A percentile compares a stretch with the other conserved stretches of the same genome.
Conservation (phyloP, 2,113 vertebrate genomes). For the Rhizomys pruinosus region DNA sequence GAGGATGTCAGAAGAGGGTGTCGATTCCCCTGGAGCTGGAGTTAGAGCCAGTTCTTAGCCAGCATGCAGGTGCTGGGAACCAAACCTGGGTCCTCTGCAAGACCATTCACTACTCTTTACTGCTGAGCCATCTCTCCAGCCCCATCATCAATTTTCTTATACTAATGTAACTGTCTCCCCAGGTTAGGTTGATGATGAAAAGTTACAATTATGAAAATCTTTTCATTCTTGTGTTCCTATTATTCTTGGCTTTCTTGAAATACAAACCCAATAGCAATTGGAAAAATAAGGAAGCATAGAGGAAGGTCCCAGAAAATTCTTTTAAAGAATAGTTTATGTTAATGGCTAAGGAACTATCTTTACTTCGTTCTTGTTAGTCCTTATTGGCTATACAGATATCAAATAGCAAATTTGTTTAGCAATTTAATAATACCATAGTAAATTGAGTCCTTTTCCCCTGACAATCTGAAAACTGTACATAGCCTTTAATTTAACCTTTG, state of each 20-base stretch:
- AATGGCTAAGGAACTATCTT: not conserved
- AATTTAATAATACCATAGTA: not conserved
- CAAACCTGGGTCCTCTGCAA: too few relatives aligned
- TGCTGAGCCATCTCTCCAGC: too few relatives aligned
- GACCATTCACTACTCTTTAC: too few relatives aligned
- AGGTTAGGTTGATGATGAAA: not conserved
- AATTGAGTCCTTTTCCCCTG: not conserved
- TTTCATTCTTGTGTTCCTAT: not conserved
- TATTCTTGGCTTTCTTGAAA: not conserved
- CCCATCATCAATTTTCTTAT: not conserved
- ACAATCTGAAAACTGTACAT: not conserved
- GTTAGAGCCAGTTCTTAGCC: too few relatives aligned
- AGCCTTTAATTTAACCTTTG: not conserved
- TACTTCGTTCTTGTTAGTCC: not conserved
- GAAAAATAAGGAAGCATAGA: not conserved
- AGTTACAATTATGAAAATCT: not conserved
- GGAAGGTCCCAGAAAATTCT: not conserved
- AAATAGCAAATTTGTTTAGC: conserved; percentile 9
- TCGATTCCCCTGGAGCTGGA: too few relatives aligned
- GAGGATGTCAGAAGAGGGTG: too few relatives aligned
- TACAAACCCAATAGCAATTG: not conserved
- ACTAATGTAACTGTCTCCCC: not conserved
- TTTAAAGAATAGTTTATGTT: not conserved
- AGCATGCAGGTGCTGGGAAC: too few relatives aligned
- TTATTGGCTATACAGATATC: not conserved